Percentiles rank a stretch among this genome's conserved stretches.
Evolutionary conservation across 2,888 invertebrate genomes (phyloP).

Genomic region (Andrena praecox): DNA sequence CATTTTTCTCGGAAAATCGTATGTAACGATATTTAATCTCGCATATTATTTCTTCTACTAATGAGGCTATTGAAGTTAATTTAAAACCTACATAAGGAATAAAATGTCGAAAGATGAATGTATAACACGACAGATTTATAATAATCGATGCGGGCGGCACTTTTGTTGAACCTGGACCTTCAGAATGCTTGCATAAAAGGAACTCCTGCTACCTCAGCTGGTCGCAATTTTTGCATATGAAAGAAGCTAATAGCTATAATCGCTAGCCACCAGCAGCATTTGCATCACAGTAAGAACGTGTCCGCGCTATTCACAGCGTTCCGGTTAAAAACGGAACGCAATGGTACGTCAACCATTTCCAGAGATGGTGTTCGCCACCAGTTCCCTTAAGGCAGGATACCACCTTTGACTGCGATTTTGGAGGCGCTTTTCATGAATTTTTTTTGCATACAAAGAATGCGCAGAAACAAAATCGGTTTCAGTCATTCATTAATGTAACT

Average conservation of each 20-base stretch:
- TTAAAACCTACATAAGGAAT: not conserved
- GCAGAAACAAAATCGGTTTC: too few species aligned
- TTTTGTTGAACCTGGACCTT: not conserved
- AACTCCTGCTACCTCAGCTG: not conserved
- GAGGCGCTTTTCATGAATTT: too few species aligned
- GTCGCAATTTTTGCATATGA: not conserved
- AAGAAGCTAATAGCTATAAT: constrained; percentile 5
- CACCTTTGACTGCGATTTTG: too few species aligned
- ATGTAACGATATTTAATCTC: not conserved
- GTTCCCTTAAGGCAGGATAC: too few species aligned
- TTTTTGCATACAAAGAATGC: too few species aligned
- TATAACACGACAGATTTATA: not conserved
- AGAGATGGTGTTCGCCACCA: not conserved
- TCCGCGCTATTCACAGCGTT: not conserved
- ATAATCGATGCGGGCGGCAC: constrained; percentile 1
- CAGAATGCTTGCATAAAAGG: not conserved
- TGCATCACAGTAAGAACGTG: not conserved
- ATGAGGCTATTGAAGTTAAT: not conserved
- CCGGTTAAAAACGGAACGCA: not conserved
- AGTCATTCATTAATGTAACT: too few species aligned
- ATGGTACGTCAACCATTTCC: not conserved
- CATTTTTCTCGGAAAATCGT: not conserved
- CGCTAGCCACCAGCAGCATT: not conserved
- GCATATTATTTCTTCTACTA: not conserved
- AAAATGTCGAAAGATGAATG: not conserved